Conservation (phyloP, 2,888 invertebrate genomes). For the Agrotis puta region DNA sequence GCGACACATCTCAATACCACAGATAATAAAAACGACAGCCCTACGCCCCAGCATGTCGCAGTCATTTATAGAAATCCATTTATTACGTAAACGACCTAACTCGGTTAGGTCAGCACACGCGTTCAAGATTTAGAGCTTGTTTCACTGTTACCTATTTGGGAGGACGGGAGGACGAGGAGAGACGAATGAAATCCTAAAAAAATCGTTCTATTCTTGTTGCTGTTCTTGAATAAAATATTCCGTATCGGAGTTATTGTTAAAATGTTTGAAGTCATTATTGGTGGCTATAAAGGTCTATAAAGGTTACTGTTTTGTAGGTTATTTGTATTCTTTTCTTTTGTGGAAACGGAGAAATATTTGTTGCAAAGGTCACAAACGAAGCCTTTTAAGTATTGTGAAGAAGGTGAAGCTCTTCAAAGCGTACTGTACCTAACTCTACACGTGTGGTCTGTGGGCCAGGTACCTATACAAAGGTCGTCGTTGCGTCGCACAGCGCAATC, state of each 20-base stretch:
- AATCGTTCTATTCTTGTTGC: slow-evolving; percentile 50
- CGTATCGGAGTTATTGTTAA: slow-evolving; percentile 31
- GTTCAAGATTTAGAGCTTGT: slow-evolving; percentile 64
- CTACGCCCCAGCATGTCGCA: slow-evolving; percentile 60
- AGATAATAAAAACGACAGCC: slow-evolving; percentile 58
- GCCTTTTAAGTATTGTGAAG: neutral
- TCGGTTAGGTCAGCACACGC: slow-evolving; percentile 60
- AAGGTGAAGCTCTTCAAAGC: too few relatives aligned
- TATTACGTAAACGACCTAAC: slow-evolving; percentile 68
- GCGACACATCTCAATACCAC: slow-evolving; percentile 27
- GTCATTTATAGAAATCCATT: slow-evolving; percentile 70
- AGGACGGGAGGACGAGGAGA: slow-evolving; percentile 23
- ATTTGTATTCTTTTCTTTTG: neutral
- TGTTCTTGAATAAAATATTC: slow-evolving; percentile 58
- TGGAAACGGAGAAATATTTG: neutral
- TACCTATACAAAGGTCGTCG: too few relatives aligned
- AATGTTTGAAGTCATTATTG: slow-evolving; percentile 38
- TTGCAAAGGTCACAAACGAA: neutral
- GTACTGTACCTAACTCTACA: too few relatives aligned
- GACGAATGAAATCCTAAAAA: slow-evolving; percentile 52
- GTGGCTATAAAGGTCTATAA: slow-evolving; percentile 26
- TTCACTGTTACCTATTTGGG: slow-evolving; percentile 61
- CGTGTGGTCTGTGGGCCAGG: too few relatives aligned
- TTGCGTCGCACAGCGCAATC: too few relatives aligned
- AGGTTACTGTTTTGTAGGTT: slow-evolving; percentile 14